Base-by-base conservation (phyloP, 2,113 vertebrate species). In the Holacanthus passer region DNA sequence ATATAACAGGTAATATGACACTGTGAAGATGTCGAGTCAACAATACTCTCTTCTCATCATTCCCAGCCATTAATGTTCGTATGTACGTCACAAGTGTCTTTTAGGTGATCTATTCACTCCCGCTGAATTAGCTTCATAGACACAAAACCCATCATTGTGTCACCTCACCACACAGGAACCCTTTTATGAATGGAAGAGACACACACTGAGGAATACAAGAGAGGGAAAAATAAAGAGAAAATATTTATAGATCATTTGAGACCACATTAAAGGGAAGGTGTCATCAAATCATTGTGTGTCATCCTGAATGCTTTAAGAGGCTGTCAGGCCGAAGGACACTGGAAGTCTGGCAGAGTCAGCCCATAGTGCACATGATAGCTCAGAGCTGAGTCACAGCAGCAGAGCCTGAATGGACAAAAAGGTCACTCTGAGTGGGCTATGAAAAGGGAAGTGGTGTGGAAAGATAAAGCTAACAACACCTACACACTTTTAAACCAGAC, bases 131-230 rank as follows among this genome's bases (percentile, higher is more conserved):
- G 53, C 73, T 67, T 27, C 39, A 81, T 2, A 12, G 24, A 80
- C 67, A 90, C 76, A 91, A 72, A 83, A 35, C n/a, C 10, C 56
- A 20, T 60, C 72, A 68, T 77, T 84, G 89, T 89, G 37, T 82
- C 62, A 31, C 47, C 59, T 76, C 32, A 24, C 37, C 43, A 69
- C 73, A 86, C 62, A 80, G 77, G 69, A 47, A 0, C 41, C 13
- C 47, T 71, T 74, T 77, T 55, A 65, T 71, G 39, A 66, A 66
- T 53, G 27, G 71, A 14, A 20, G 22, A 58, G 12, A 55, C 43
- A 32, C 5, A 22, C 0, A 66, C n/a, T 37, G 45, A 73, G 32
- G 4, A 43, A 20, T 3, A 37, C 19, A 31, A 53, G 4, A 78
- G n/a, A 56, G 8, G n/a, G 31, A 7, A 35, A n/a, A 19, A 53